Conservation (phyloP, 2,888 invertebrate species). For the Lepidochrysops patricia region DNA sequence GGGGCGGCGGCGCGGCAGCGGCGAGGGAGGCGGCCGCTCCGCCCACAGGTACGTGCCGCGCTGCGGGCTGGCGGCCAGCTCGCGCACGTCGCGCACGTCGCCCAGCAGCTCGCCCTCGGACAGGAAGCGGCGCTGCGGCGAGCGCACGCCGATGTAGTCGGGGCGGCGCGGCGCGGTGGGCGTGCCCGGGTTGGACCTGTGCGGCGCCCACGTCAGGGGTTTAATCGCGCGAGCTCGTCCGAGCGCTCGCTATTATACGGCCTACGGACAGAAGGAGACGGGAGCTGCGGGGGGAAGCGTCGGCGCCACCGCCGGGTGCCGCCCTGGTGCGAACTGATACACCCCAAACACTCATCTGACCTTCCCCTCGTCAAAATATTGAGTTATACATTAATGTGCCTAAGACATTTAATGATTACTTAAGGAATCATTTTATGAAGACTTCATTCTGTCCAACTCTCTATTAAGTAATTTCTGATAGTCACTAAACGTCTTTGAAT, state of each 20-base stretch:
- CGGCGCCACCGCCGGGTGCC: slow-evolving; percentile 36
- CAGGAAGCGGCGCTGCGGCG: slow-evolving; percentile 85
- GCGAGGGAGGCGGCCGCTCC: slow-evolving; percentile 63
- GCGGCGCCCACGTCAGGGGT: slow-evolving; percentile 71
- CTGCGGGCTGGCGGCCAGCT: slow-evolving; percentile 90
- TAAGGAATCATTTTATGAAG: no score
- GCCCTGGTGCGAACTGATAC: not conserved
- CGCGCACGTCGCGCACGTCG: slow-evolving; percentile 87
- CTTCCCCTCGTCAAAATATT: no score
- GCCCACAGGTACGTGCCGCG: slow-evolving; percentile 71
- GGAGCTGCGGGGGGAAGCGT: slow-evolving; percentile 72
- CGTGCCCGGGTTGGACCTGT: slow-evolving; percentile 93
- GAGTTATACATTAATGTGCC: no score
- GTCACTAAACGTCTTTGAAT: no score
- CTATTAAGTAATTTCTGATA: no score
- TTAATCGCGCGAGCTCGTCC: slow-evolving; percentile 72
- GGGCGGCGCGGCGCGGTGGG: slow-evolving; percentile 92
- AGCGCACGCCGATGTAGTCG: slow-evolving; percentile 88
- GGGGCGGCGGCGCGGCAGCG: slow-evolving; percentile 43
- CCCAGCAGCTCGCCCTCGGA: slow-evolving; percentile 88
- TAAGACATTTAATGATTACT: no score
- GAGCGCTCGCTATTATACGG: slow-evolving; percentile 71
- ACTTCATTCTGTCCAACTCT: no score
- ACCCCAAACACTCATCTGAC: not conserved
- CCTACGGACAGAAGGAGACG: slow-evolving; percentile 74